Conservation (phyloP, 2,113 vertebrate species). For the Toxostoma redivivum region DNA sequence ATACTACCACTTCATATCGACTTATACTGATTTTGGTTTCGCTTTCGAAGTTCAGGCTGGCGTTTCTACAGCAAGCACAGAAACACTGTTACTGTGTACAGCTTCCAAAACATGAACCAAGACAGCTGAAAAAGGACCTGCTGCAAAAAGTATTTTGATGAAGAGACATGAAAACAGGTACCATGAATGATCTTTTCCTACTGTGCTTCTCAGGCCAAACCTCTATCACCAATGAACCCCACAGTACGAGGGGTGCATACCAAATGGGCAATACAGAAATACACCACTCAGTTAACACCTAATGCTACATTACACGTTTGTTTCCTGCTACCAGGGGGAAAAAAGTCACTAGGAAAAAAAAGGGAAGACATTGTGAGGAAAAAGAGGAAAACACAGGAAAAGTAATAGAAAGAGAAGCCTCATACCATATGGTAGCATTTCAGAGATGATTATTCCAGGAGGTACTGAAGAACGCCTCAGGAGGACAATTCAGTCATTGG, state of each 20-base stretch:
- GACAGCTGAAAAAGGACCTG: neutral
- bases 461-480: neutral
- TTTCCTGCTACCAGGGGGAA: neutral
- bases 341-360: neutral
- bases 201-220: neutral
- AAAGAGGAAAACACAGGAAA: neutral
- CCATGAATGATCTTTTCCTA: neutral
- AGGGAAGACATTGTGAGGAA: neutral
- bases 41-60: neutral
- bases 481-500: neutral
- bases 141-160: neutral
- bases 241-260: fast-evolving
- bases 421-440: neutral
- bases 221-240: fast-evolving
- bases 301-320: neutral
- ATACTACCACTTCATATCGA: neutral
- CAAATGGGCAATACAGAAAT: neutral
- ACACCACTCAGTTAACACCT: neutral
- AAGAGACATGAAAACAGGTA: neutral
- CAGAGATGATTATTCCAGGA: neutral
- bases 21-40: neutral
- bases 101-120: neutral
- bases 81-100: neutral
- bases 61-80: neutral
- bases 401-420: neutral